phyloP scores from a whole-genome alignment of 2,888 invertebrate genomes.

The Tanypteryx hageni region DNA sequence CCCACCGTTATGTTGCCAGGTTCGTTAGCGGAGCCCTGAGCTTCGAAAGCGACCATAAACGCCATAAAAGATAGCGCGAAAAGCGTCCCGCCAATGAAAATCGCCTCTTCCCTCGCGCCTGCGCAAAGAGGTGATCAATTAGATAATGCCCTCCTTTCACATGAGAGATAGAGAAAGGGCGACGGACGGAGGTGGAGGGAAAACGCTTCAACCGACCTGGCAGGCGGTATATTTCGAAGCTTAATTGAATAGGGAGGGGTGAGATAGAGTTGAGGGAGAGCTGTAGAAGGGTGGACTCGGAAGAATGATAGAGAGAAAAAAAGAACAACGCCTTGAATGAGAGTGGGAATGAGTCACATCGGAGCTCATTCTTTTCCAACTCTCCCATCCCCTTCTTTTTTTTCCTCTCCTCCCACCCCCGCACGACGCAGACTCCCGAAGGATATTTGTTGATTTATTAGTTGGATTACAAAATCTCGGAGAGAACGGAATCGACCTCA shows the following conservation, averaged over 20 bases:
- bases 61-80: conserved; percentile 48
- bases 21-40: conserved; percentile 33
- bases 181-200: not conserved
- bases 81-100: conserved; percentile 43
- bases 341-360: not conserved
- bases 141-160: conserved; percentile 41
- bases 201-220: not conserved
- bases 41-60: conserved; percentile 38
- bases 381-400: too few relatives aligned
- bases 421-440: not conserved
- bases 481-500: conserved; percentile 52
- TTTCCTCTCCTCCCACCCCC: not conserved
- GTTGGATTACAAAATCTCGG: conserved; percentile 62
- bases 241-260: not conserved
- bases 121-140: conserved; percentile 59
- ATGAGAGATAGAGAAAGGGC: not conserved
- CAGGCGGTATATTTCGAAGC: conserved; percentile 1
- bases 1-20: conserved; percentile 31
- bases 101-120: conserved; percentile 47
- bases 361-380: conserved; percentile 15
- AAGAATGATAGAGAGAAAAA: not conserved
- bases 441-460: conserved; percentile 56
- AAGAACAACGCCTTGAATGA: conserved; percentile 9
- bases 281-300: not conserved
- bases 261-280: not conserved